Base-by-base conservation (phyloP, 1,140 invertebrate species). In the Sipha flava region DNA sequence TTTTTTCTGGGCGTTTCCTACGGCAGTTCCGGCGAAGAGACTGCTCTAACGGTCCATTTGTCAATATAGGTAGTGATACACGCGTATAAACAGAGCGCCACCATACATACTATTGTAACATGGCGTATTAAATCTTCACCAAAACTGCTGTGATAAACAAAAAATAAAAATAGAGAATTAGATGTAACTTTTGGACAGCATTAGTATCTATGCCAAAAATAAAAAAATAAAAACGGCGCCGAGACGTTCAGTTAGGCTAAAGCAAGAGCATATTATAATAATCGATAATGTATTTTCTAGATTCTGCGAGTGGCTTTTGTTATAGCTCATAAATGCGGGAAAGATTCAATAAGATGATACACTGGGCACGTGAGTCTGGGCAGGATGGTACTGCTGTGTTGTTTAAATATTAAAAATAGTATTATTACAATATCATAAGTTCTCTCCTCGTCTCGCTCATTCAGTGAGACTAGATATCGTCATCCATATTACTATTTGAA, bases 111-210 rank as follows among this genome's bases (percentile, higher is more conserved):
- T 34, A n/a, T n/a, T n/a, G 21, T 18, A 26, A 14, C 2, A 66
- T 34, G 40, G 64, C 18, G 34, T 66, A 23, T 66, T 66, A 66
- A 66, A 66, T 43, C 64, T 43, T 23, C 16, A 12, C 62, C 21
- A 34, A 23, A 66, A 66, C 29, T n/a, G 21, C 37, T 40, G 34
- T 66, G 64, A 66, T 66, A 66, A 66, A 66, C 64, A 43, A 66
- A 66, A 66, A 66, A 62, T 66, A 66, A 66, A 66, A 43, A 66
- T 66, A 66, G 64, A 40, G 64, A 43, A 66, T 66, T 66, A 66
- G 64, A n/a, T n/a, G 64, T 66, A 66, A 66, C 64, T 66, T 66
- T 66, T 66, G 14, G 64, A 66, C 64, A 40, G 64, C 12, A 66
- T 66, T 66, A 23, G n/a, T 12, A 9, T 43, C 31, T 21, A 37